A percentile compares a stretch with the other conserved stretches of the same genome.
These are phyloP conservation scores for Fulica atra DNA, from an alignment of 2,113 vertebrate species.

Conservation along the genomic window DNA sequence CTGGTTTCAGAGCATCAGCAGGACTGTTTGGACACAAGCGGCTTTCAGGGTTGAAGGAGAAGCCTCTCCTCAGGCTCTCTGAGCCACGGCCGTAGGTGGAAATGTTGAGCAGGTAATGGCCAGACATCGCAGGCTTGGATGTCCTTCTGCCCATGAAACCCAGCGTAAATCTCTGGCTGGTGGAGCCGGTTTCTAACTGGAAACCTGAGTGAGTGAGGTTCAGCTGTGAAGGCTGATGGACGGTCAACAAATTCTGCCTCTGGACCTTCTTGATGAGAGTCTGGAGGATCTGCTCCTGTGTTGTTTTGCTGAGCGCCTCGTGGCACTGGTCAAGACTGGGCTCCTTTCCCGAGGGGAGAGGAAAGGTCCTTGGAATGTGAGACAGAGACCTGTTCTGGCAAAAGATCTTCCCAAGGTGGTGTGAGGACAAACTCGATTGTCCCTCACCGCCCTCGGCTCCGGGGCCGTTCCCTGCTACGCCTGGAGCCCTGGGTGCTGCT, in stretches of 20 bases:
- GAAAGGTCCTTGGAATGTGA: conserved; percentile 66
- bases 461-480: background rate
- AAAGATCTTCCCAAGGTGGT: conserved; percentile 61
- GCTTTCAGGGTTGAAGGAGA: conserved; percentile 59
- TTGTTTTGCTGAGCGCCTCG: conserved; percentile 82
- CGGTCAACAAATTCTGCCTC: conserved; percentile 69
- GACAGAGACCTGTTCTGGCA: conserved; percentile 70
- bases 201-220: conserved; percentile 71
- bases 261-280: conserved; percentile 83
- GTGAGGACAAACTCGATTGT: background rate
- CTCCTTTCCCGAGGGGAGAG: conserved; percentile 65
- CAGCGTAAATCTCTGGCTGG: conserved; percentile 79
- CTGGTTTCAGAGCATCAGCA: conserved; percentile 65
- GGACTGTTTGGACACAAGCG: conserved; percentile 60
- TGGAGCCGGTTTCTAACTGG: conserved; percentile 67
- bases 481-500: background rate
- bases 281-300: conserved; percentile 89
- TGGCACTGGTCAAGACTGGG: conserved; percentile 51
- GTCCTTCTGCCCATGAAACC: conserved; percentile 87
- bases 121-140: conserved; percentile 92
- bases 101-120: conserved; percentile 96
- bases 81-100: conserved; percentile 94
- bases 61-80: conserved; percentile 82
- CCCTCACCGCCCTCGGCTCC: conserved; percentile 55
- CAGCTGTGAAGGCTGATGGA: conserved; percentile 74